Evolutionary conservation across 2,113 vertebrate genomes (phyloP), one percentile per base, ranked within the genome.

Genomic region (Suricata suricatta): DNA sequence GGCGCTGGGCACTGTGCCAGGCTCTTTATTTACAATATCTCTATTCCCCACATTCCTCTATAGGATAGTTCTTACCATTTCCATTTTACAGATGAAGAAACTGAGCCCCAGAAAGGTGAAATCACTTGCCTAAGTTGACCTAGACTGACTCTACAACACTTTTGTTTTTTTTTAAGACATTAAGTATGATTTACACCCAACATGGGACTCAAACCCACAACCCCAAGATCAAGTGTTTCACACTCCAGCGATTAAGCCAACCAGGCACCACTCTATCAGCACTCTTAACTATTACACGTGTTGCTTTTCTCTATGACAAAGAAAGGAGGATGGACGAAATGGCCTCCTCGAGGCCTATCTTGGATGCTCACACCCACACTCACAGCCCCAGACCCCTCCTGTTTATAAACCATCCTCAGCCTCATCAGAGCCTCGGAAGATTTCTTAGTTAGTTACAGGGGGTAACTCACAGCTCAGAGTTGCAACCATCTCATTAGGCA

Each of bases 401-500:
- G 74, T 25, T 6, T 44, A 29, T 10, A 41, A 74, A 60, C 17
- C 38, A 21, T 11, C 23, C 33, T 38, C 0, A 0, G 68, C 69
- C 66, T 88, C 1, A 0, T 41, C 41, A 38, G 66, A 94, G 50
- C 38, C 94, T 47, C 27, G 29, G 54, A 86, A 63, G 84, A 82
- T 47, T 68, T 57, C 93, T 69, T 54, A 15, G 47, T 44, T 19
- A 14, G 47, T 44, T 19, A 14, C 2, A 0, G 71, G 21, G 64
- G 27, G 93, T 25, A 76, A 71, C 74, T 52, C 71, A 41, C 44
- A 44, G 69, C 94, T 71, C 80, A 4, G n/a, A 63, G 68, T 38
- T 1, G 1, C 72, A 47, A 81, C 50, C 94, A 21, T 60, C 91
- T 93, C 82, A 96, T 98, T 96, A 97, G 96, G 72, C 68, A 95